Evolutionary conservation across 2,113 vertebrate species (phyloP).

Genomic region (Saccopteryx bilineata): DNA sequence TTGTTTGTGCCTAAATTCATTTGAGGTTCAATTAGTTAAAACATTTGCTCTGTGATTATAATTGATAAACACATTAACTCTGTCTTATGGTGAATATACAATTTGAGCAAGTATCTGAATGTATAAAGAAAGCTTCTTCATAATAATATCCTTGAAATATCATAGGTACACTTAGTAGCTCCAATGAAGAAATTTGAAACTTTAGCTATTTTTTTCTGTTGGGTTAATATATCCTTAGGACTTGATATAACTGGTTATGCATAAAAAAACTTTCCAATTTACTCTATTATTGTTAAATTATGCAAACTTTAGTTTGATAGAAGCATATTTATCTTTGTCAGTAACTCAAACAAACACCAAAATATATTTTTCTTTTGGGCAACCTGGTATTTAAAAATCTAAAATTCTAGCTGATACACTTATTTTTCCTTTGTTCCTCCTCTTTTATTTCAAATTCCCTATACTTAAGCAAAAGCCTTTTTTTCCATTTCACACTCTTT

Average conservation of each 20-base stretch:
- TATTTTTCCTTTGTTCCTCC: neutral
- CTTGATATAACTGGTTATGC: neutral
- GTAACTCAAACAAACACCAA: neutral
- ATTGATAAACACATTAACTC: neutral
- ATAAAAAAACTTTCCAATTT: neutral
- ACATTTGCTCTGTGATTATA: neutral
- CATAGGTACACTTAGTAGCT: neutral
- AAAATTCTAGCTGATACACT: neutral
- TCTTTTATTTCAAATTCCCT: neutral
- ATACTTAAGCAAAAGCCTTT: neutral
- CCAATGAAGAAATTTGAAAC: neutral
- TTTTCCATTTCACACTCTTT: conserved; percentile 37
- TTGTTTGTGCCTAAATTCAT: neutral
- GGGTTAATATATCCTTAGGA: conserved; percentile 7
- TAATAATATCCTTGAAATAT: conserved; percentile 6
- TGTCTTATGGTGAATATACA: neutral
- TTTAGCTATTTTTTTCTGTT: conserved; percentile 35
- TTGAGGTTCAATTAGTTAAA: conserved; percentile 8
- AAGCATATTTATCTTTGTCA: neutral
- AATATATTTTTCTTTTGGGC: neutral
- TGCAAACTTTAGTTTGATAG: neutral
- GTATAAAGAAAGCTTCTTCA: neutral
- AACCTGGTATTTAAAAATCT: neutral
- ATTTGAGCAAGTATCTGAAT: neutral
- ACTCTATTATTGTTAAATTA: neutral